Evolutionary conservation across 1,140 invertebrate species (phyloP).

Genomic region (Pogonomyrmex barbatus): DNA sequence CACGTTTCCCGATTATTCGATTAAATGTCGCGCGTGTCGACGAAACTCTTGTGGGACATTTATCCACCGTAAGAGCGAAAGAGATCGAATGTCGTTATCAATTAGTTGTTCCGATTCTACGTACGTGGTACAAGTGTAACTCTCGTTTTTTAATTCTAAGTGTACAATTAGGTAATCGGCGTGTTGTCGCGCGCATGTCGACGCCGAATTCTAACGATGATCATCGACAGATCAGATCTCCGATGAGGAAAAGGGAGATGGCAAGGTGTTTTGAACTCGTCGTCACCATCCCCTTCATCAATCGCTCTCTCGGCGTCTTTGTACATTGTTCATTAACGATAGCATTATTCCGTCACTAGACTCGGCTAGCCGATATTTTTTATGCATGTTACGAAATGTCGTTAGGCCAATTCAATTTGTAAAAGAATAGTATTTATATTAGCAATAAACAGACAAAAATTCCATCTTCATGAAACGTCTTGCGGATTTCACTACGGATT

Average conservation of each 20-base stretch:
- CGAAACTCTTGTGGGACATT: not conserved
- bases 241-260: not conserved
- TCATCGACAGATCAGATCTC: constrained; percentile 13
- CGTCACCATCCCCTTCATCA: not conserved
- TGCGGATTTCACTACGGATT: not conserved
- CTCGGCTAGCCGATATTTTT: constrained; percentile 78
- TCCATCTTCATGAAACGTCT: constrained; percentile 7
- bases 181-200: constrained; percentile 10
- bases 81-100: constrained; percentile 4
- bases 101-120: constrained; percentile 27
- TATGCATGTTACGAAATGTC: constrained; percentile 68
- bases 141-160: constrained; percentile 50
- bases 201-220: constrained; percentile 30
- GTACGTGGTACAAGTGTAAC: constrained; percentile 24
- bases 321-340: constrained; percentile 60
- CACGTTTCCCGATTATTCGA: not conserved
- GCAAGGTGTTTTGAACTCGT: not conserved
- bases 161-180: constrained; percentile 51
- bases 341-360: constrained; percentile 64
- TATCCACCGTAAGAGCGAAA: not conserved
- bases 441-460: constrained; percentile 79
- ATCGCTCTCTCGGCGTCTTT: constrained; percentile 36
- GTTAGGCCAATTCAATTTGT: constrained; percentile 78
- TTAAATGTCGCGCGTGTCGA: not conserved
- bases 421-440: constrained; percentile 83